A percentile compares a stretch with the other conserved stretches of the same genome.
phyloP scores from a whole-genome alignment of 2,113 vertebrate species.

The Diadophis punctatus region DNA sequence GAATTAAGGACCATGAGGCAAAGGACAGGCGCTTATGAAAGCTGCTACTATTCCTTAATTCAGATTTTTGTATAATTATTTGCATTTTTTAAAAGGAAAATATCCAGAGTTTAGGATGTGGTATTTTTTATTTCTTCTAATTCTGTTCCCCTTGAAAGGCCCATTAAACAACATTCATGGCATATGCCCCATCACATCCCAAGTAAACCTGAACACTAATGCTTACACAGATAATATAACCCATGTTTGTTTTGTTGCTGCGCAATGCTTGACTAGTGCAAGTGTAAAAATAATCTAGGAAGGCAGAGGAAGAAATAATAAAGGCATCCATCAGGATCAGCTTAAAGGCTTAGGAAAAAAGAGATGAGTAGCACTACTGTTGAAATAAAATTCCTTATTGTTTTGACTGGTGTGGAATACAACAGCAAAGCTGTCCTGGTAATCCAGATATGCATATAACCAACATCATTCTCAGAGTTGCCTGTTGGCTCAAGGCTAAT shows the following conservation, averaged over 20 bases:
- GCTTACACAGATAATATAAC: not conserved
- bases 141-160: not conserved
- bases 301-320: not conserved
- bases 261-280: not conserved
- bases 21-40: not conserved
- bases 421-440: not conserved
- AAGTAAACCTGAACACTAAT: not conserved
- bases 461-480: not conserved
- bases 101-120: not conserved
- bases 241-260: not conserved
- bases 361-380: not conserved
- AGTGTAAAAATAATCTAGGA: not conserved
- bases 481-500: not conserved
- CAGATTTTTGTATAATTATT: not conserved
- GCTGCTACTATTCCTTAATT: not conserved
- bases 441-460: conserved; percentile 14
- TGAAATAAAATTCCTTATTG: conserved; percentile 27
- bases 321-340: not conserved
- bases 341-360: conserved; percentile 12
- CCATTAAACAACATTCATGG: not conserved
- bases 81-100: not conserved
- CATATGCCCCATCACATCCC: not conserved
- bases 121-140: not conserved
- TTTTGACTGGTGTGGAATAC: conserved; percentile 19
- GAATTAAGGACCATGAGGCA: not conserved